Conservation (phyloP, 1,140 invertebrate genomes). For the Drosophila ananassae region DNA sequence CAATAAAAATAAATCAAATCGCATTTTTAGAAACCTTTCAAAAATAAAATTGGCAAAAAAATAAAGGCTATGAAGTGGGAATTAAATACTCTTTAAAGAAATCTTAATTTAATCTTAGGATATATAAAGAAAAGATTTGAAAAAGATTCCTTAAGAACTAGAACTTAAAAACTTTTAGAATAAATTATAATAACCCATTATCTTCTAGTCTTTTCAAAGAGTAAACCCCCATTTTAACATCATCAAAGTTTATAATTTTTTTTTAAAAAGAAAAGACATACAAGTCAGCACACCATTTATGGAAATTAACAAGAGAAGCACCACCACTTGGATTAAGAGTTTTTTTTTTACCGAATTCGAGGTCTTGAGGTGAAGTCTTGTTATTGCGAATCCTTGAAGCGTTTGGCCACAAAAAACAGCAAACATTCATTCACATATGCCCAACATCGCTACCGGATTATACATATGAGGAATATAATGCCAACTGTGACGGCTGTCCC, state of each 20-base stretch:
- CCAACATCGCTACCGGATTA: constrained; percentile 80
- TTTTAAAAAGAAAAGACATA: background rate
- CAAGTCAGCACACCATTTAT: constrained; percentile 24
- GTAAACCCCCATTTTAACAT: too few relatives aligned
- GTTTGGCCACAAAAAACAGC: constrained; percentile 51
- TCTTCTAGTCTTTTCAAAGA: too few relatives aligned
- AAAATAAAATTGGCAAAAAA: constrained; percentile 5
- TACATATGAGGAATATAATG: constrained; percentile 58
- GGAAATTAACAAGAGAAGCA: constrained; percentile 47
- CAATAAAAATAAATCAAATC: constrained; percentile 82
- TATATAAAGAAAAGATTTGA: too few relatives aligned
- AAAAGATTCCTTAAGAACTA: too few relatives aligned
- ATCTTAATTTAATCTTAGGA: too few relatives aligned
- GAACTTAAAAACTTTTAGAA: too few relatives aligned
- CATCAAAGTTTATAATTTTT: background rate
- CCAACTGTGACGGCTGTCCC: constrained; percentile 67
- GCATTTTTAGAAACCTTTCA: constrained; percentile 64
- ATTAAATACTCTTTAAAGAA: too few relatives aligned
- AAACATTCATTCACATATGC: constrained; percentile 72
- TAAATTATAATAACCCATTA: too few relatives aligned
- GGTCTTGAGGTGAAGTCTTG: constrained; percentile 25
- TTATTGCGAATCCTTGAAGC: constrained; percentile 59
- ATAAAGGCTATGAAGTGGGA: background rate
- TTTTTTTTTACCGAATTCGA: constrained; percentile 3
- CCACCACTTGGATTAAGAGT: constrained; percentile 27